Percentiles rank a stretch among this genome's conserved stretches.
phyloP scores from a whole-genome alignment of 2,888 invertebrate species.

The Strigamia transsilvanica region DNA sequence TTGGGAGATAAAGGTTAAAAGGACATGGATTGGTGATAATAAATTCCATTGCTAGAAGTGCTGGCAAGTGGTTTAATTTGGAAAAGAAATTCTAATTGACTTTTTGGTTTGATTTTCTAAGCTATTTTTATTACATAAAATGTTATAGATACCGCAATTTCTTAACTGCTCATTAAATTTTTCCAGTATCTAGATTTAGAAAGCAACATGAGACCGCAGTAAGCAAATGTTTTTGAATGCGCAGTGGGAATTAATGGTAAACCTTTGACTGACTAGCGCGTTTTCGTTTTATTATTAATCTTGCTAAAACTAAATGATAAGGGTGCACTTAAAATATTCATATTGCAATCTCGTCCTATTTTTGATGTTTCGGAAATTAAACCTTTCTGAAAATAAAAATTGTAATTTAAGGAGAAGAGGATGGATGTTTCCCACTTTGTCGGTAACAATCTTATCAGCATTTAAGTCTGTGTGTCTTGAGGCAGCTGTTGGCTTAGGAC shows the following conservation, averaged over 20 bases:
- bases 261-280: neutral
- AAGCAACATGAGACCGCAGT: neutral
- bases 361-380: no score
- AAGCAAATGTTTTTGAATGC: neutral
- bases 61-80: neutral
- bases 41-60: neutral
- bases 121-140: neutral
- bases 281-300: neutral
- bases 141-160: neutral
- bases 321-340: neutral
- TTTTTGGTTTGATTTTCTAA: neutral
- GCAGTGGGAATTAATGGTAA: neutral
- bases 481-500: conserved; percentile 27
- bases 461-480: neutral
- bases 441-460: neutral
- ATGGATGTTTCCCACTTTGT: conserved; percentile 21
- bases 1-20: conserved; percentile 16
- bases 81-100: neutral
- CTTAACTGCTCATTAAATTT: neutral
- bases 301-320: neutral
- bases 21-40: neutral
- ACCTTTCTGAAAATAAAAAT: neutral
- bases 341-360: neutral
- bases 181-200: neutral
- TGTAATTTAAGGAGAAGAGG: neutral